phyloP scores from a whole-genome alignment of 2,113 vertebrate genomes.

The Garra rufa region DNA sequence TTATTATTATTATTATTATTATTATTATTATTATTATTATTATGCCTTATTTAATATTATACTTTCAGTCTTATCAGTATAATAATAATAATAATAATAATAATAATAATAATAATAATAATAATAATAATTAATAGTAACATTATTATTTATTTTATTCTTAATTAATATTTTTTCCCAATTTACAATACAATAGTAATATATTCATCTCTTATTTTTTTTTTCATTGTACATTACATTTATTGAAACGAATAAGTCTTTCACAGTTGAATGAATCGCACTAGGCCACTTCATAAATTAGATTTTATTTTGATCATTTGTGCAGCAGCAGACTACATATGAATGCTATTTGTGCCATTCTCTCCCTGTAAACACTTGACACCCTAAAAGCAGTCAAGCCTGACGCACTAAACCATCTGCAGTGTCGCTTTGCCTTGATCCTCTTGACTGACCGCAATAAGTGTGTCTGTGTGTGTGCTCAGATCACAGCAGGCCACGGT shows the following conservation, averaged over 20 bases:
- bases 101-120: too few species aligned
- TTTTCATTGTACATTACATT: not conserved
- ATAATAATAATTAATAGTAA: too few species aligned
- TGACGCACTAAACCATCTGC: conserved; percentile 17
- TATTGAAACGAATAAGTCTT: not conserved
- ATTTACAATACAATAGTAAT: not conserved
- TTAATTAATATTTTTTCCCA: too few species aligned
- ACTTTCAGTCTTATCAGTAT: too few species aligned
- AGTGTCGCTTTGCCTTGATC: not conserved
- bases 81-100: too few species aligned
- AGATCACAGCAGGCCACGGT: conserved; percentile 1
- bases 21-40: too few species aligned
- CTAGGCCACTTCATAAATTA: not conserved
- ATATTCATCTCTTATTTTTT: not conserved
- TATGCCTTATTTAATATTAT: too few species aligned
- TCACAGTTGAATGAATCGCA: not conserved
- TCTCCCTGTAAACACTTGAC: conserved; percentile 28
- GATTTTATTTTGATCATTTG: not conserved
- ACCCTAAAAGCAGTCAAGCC: not conserved
- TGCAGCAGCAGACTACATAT: not conserved
- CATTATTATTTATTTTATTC: not conserved
- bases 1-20: too few species aligned
- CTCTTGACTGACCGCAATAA: not conserved
- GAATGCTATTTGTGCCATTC: conserved; percentile 10
- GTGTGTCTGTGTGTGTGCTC: not conserved